Evolutionary conservation across 2,113 vertebrate species (phyloP).

Genomic region (Protomyctophum bolini): DNA sequence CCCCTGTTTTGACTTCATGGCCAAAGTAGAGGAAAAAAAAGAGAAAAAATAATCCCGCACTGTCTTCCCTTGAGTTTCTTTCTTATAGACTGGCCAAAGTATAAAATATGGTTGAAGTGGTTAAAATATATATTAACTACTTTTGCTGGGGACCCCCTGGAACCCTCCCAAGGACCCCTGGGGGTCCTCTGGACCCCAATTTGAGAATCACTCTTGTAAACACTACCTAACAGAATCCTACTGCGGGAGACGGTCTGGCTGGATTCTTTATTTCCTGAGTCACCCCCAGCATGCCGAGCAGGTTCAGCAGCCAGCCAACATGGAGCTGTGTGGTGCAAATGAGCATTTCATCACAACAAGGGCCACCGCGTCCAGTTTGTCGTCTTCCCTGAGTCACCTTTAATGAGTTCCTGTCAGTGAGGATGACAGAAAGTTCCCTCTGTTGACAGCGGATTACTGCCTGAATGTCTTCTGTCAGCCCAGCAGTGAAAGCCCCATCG

Average conservation of each 20-base stretch:
- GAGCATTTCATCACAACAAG: slow-evolving; percentile 19
- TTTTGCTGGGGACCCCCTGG: too few species aligned
- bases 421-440: slow-evolving; percentile 38
- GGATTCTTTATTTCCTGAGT: slow-evolving; percentile 16
- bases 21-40: too few species aligned
- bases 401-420: slow-evolving; percentile 44
- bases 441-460: slow-evolving; percentile 16
- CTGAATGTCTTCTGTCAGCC: slow-evolving; percentile 17
- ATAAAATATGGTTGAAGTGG: too few species aligned
- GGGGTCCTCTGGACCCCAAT: too few species aligned
- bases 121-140: too few species aligned
- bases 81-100: background rate
- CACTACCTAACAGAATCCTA: too few species aligned
- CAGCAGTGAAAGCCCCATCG: slow-evolving; percentile 2
- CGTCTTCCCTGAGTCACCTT: slow-evolving; percentile 38
- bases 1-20: too few species aligned
- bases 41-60: too few species aligned
- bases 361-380: slow-evolving; percentile 43
- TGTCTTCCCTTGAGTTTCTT: background rate
- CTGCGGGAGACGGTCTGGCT: background rate
- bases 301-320: slow-evolving; percentile 2
- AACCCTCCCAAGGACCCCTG: too few species aligned
- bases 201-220: too few species aligned
- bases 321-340: background rate
- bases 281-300: background rate